These are phyloP conservation scores for Lasioglossum vierecki DNA, from an alignment of 2,888 invertebrate genomes.

Conservation along the genomic window DNA sequence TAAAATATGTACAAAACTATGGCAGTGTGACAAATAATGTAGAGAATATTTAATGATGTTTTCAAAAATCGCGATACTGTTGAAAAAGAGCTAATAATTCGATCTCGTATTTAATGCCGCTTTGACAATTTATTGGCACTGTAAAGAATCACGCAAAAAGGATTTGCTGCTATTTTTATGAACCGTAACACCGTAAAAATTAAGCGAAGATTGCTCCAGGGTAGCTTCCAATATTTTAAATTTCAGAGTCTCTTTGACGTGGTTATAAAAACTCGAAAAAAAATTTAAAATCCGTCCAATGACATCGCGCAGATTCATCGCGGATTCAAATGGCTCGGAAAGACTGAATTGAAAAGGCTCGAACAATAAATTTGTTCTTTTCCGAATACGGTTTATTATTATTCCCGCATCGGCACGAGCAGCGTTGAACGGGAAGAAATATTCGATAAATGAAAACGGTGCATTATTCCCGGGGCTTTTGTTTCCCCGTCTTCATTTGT, in stretches of 20 bases:
- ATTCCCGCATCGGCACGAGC: neutral
- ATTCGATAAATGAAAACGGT: constrained; percentile 12
- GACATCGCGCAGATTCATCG: neutral
- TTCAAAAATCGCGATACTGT: no score
- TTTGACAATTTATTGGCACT: neutral
- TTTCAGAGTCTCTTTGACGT: neutral
- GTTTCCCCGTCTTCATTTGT: constrained; percentile 18
- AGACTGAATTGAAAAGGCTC: neutral
- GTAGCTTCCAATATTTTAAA: neutral
- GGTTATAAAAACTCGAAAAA: neutral
- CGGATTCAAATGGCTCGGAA: neutral
- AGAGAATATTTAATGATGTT: no score
- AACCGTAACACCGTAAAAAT: neutral
- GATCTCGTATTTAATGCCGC: neutral
- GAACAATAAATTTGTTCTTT: neutral
- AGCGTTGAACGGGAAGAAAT: neutral
- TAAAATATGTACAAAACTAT: no score
- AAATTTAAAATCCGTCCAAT: neutral
- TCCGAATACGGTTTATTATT: neutral
- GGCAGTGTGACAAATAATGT: no score
- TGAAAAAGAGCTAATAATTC: no score
- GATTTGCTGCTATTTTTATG: neutral
- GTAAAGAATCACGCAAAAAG: neutral
- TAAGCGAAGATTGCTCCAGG: neutral
- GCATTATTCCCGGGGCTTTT: constrained; percentile 14